Conservation (phyloP, 2,113 vertebrate species). For the Zosterops pallidus region DNA sequence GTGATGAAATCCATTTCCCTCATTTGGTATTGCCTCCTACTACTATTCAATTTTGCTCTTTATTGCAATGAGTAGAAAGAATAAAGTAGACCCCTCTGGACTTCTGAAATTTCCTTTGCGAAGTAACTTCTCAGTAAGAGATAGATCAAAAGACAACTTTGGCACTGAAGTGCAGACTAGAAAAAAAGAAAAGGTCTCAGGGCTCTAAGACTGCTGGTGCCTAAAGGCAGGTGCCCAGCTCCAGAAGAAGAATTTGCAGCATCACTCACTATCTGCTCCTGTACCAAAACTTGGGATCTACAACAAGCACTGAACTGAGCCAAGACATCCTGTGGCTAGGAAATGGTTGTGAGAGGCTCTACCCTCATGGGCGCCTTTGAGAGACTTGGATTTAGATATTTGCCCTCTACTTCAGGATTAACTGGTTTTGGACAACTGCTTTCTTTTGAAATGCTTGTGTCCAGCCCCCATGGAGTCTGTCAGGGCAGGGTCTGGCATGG, state of each 20-base stretch:
- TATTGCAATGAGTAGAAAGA: neutral
- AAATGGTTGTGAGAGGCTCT: neutral
- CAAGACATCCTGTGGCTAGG: neutral
- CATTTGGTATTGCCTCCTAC: neutral
- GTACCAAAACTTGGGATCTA: neutral
- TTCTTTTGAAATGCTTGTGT: neutral
- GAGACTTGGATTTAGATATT: neutral
- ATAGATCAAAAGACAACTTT: neutral
- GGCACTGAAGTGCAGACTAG: neutral
- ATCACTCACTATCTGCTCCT: accelerated
- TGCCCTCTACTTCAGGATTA: neutral
- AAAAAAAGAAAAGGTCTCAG: neutral
- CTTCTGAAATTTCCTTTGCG: neutral
- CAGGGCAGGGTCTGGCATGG: neutral
- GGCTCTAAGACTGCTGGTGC: neutral
- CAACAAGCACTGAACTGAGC: accelerated
- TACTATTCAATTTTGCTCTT: neutral
- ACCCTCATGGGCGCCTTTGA: neutral
- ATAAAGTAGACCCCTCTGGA: neutral
- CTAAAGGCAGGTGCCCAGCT: neutral
- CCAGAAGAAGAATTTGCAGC: neutral
- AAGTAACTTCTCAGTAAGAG: neutral
- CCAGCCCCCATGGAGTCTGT: accelerated
- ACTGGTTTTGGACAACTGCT: neutral
- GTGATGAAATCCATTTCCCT: neutral